A percentile compares a stretch with the other conserved stretches of the same genome.
Conservation (phyloP, 2,888 invertebrate species). For the Camptogramma bilineatum region DNA sequence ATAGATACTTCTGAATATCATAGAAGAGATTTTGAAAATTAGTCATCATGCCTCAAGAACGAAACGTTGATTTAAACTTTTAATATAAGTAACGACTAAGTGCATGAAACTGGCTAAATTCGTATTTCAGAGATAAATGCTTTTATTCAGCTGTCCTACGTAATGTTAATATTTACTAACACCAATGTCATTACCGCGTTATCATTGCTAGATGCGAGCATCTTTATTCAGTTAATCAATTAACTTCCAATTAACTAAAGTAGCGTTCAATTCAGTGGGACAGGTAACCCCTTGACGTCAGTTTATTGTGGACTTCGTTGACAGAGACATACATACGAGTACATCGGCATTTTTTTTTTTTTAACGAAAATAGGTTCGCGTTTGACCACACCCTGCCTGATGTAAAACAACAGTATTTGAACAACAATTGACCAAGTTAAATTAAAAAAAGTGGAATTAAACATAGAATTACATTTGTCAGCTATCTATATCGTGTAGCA, state of each 20-base stretch:
- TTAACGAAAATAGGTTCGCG: too few relatives aligned
- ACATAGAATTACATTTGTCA: not conserved
- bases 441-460: not conserved
- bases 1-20: too few relatives aligned
- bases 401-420: too few relatives aligned
- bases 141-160: not conserved
- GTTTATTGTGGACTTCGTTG: conserved; percentile 5
- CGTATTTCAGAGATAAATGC: not conserved
- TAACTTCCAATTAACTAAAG: conserved; percentile 22
- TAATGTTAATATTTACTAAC: conserved; percentile 8
- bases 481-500: not conserved
- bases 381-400: too few relatives aligned
- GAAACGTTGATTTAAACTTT: too few relatives aligned
- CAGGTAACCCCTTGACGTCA: conserved; percentile 8
- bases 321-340: conserved; percentile 1
- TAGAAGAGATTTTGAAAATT: too few relatives aligned
- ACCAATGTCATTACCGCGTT: conserved; percentile 26
- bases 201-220: conserved; percentile 25
- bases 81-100: not conserved
- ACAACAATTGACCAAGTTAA: not conserved
- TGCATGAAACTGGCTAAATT: not conserved
- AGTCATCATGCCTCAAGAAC: too few relatives aligned
- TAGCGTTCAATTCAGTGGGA: conserved; percentile 13
- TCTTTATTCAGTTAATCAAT: conserved; percentile 8
- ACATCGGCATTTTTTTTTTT: too few relatives aligned